Percentiles rank a stretch among this genome's conserved stretches.
Conservation (phyloP, 2,113 vertebrate genomes). For the Chinchilla lanigera region DNA sequence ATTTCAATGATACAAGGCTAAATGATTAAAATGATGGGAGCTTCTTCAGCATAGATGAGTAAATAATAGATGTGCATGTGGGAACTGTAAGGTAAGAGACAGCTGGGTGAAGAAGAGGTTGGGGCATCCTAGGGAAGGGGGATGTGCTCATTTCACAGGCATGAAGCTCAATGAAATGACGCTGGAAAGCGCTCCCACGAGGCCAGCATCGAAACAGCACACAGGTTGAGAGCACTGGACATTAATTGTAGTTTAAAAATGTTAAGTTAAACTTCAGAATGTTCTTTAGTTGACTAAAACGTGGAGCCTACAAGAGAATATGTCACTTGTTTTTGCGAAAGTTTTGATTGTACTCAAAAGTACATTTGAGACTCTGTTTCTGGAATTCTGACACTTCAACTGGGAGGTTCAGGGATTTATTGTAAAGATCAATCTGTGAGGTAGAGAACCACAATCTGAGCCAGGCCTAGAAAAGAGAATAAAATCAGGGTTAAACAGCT, state of each 20-base stretch:
- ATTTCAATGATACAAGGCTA: background rate
- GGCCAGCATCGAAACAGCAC: background rate
- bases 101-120: background rate
- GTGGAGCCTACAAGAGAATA: background rate
- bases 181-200: background rate
- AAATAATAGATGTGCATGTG: fast-evolving
- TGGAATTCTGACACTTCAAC: background rate
- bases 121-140: background rate
- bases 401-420: background rate
- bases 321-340: background rate
- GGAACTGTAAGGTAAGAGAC: background rate
- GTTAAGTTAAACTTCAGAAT: background rate
- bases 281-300: background rate
- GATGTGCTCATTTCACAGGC: background rate
- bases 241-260: background rate
- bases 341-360: background rate
- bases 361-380: slow-evolving; percentile 16
- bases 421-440: background rate
- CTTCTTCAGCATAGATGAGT: background rate
- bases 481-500: background rate
- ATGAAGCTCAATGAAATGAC: background rate
- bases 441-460: background rate
- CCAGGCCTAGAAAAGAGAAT: background rate
- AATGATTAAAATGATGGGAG: no score
- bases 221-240: background rate